A percentile compares a stretch with the other conserved stretches of the same genome.
Evolutionary conservation across 2,797 vertebrate genomes (phyloP).

Genomic region (Dallia pectoralis): DNA sequence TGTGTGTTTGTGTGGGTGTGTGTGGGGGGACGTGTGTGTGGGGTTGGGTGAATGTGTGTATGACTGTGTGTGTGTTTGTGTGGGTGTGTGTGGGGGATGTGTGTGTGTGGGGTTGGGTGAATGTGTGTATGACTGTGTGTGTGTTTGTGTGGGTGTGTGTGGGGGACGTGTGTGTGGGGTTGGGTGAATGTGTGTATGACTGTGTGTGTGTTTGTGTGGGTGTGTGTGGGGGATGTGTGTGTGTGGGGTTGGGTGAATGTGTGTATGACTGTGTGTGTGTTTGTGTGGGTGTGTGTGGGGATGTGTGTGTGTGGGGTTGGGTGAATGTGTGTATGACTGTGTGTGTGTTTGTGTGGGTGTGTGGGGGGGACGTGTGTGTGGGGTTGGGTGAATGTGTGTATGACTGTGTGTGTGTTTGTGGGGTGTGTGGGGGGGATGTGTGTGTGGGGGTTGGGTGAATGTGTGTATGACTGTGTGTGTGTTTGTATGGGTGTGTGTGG

Average conservation of each 20-base stretch:
- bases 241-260: no score
- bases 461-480: neutral
- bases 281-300: neutral
- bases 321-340: neutral
- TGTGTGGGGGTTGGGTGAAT: no score
- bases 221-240: no score
- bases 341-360: neutral
- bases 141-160: neutral
- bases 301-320: neutral
- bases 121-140: no score
- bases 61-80: neutral
- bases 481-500: neutral
- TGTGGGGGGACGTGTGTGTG: no score
- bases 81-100: neutral
- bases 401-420: neutral
- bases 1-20: neutral
- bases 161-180: neutral
- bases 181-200: neutral
- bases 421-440: neutral
- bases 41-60: no score
- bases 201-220: conserved; percentile 3
- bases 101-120: no score
- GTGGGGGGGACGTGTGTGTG: no score
- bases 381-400: no score
- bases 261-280: neutral